Evolutionary conservation across 1,140 invertebrate genomes (phyloP).

Genomic region (Lasaia peninsularis): DNA sequence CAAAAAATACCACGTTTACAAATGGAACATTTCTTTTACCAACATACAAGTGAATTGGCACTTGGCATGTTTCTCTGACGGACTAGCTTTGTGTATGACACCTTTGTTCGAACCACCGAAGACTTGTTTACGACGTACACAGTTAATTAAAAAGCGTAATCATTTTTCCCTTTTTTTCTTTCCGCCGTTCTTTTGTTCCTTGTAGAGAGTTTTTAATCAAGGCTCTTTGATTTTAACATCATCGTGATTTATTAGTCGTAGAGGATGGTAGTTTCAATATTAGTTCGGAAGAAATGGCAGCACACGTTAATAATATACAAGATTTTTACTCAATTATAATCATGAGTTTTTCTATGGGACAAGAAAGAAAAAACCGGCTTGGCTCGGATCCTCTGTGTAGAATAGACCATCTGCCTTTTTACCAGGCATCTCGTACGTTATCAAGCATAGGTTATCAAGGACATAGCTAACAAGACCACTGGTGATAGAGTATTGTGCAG

Average conservation of each 20-base stretch:
- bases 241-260: slow-evolving; percentile 3
- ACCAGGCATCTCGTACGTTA: no score
- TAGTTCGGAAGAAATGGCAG: not conserved
- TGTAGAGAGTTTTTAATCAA: slow-evolving; percentile 1
- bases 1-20: no score
- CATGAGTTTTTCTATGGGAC: no score
- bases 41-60: not conserved
- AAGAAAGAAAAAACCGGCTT: no score
- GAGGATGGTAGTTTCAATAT: not conserved
- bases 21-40: not conserved
- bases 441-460: no score
- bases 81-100: not conserved
- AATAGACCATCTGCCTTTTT: no score
- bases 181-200: not conserved
- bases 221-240: slow-evolving; percentile 7
- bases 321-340: no score
- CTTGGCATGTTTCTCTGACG: not conserved
- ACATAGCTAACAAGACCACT: no score
- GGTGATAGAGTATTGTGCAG: no score
- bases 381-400: no score
- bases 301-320: no score
- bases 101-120: slow-evolving; percentile 5
- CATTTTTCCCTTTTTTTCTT: not conserved
- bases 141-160: slow-evolving; percentile 10
- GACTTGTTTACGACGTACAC: slow-evolving; percentile 2